Evolutionary conservation across 1,140 invertebrate genomes (phyloP), one percentile per base, ranked within the genome.

Genomic region (Ips nitidus): DNA sequence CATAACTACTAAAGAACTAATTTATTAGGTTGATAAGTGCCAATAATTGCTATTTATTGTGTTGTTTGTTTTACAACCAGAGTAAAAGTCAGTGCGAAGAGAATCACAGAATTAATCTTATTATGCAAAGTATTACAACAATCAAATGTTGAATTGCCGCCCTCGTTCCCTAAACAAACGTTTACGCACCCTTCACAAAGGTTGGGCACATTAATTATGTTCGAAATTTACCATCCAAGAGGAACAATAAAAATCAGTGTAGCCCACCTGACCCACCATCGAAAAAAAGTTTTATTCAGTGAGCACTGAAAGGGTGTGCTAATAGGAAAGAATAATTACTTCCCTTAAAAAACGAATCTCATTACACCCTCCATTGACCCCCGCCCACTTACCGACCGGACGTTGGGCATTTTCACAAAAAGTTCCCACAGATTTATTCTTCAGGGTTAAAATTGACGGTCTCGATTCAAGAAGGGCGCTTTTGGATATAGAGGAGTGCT

Each of bases 371-470:
- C 60, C 41, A 57, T 45, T 69, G 67, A 69, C 60, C 60, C 41
- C 41, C 67, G 53, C 50, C 59, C 60, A 57, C 45, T 57, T 69
- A 58, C 37, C 4, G 52, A 69, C 67, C 67, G 67, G 67, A 69
- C 67, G 67, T 39, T 69, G 67, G 60, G 50, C 67, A 69, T 69
- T 69, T 52, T 69, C 52, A 8, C 38, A 53, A 63, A 63, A 43
- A 41, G 60, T 69, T 69, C 67, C 60, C 67, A 69, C 67, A 62
- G 67, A 69, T 69, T 69, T 63, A 59, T 42, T 37, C n/a, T 39
- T n/a, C n/a, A 22, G 45, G 45, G 45, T 50, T 50, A 22, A 22
- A 22, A 22, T 22, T 22, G 22, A 22, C 22, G 22, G 22, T 22
- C 22, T 22, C 22, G 22, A 22, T 22, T 22, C 22, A 22, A 22